These are phyloP conservation scores for Heliconius sara DNA, from an alignment of 2,888 invertebrate genomes.

Conservation along the genomic window DNA sequence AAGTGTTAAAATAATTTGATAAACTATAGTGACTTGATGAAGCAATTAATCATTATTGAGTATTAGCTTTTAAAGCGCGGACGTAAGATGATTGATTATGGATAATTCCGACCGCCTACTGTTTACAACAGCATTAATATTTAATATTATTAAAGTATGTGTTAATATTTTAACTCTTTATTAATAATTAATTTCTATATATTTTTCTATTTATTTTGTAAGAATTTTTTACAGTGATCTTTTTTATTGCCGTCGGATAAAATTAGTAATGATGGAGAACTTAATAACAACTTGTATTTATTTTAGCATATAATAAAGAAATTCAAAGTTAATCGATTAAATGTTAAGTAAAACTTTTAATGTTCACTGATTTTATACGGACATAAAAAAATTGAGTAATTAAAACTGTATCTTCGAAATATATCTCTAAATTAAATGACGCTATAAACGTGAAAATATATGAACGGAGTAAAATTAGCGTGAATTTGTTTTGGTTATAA, in stretches of 20 bases:
- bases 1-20: slow-evolving; percentile 26
- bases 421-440: slow-evolving; percentile 31
- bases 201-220: not conserved
- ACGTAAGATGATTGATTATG: slow-evolving; percentile 40
- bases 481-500: slow-evolving; percentile 37
- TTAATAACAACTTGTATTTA: not conserved
- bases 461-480: slow-evolving; percentile 32
- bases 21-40: slow-evolving; percentile 26
- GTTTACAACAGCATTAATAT: slow-evolving; percentile 22
- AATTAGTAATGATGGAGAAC: not conserved
- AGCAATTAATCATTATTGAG: slow-evolving; percentile 42
- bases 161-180: not conserved
- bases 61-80: slow-evolving; percentile 36
- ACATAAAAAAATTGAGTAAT: slow-evolving; percentile 27
- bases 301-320: not conserved
- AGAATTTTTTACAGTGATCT: not conserved
- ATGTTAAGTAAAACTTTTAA: slow-evolving; percentile 2
- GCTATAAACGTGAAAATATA: slow-evolving; percentile 40
- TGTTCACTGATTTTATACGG: slow-evolving; percentile 8
- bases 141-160: slow-evolving; percentile 11
- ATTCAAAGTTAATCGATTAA: slow-evolving; percentile 1
- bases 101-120: slow-evolving; percentile 42
- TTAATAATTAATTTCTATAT: not conserved
- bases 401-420: slow-evolving; percentile 30
- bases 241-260: slow-evolving; percentile 1